Conservation (phyloP, 2,797 vertebrate genomes). For the Platalea minor region DNA sequence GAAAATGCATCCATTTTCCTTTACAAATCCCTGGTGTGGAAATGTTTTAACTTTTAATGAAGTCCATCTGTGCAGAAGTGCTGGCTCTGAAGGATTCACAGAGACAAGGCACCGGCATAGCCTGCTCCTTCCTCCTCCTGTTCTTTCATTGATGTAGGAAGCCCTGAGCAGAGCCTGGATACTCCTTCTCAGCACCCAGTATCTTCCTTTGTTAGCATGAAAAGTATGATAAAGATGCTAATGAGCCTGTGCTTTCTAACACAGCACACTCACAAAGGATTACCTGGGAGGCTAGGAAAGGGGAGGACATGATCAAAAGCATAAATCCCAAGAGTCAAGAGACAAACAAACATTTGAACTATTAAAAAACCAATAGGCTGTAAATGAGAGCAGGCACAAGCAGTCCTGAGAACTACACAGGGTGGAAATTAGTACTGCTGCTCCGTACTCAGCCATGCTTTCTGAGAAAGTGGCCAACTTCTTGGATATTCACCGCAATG, state of each 20-base stretch:
- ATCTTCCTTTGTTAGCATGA: conserved; percentile 35
- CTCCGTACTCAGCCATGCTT: background rate
- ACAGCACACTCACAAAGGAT: conserved; percentile 7
- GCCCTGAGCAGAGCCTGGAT: conserved; percentile 44
- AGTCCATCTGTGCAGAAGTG: conserved; percentile 52
- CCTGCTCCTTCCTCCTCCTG: conserved; percentile 35
- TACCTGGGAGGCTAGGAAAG: conserved; percentile 45
- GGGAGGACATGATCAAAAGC: conserved; percentile 38
- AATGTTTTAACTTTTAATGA: conserved; percentile 68
- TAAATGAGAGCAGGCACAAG: conserved; percentile 10
- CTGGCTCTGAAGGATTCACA: conserved; percentile 39
- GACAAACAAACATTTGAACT: conserved; percentile 58
- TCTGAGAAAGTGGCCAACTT: background rate
- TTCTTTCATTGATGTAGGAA: conserved; percentile 32
- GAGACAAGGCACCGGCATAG: conserved; percentile 7
- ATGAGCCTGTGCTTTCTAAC: conserved; percentile 35
- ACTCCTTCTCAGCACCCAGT: background rate
- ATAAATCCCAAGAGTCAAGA: conserved; percentile 33
- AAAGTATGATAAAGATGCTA: conserved; percentile 39
- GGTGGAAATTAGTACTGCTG: background rate
- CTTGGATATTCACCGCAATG: background rate
- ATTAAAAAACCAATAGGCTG: background rate
- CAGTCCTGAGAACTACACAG: background rate
- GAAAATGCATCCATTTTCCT: conserved; percentile 58
- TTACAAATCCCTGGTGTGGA: conserved; percentile 48